Base-by-base conservation (phyloP, 2,113 vertebrate genomes). In the Apteryx mantelli region DNA sequence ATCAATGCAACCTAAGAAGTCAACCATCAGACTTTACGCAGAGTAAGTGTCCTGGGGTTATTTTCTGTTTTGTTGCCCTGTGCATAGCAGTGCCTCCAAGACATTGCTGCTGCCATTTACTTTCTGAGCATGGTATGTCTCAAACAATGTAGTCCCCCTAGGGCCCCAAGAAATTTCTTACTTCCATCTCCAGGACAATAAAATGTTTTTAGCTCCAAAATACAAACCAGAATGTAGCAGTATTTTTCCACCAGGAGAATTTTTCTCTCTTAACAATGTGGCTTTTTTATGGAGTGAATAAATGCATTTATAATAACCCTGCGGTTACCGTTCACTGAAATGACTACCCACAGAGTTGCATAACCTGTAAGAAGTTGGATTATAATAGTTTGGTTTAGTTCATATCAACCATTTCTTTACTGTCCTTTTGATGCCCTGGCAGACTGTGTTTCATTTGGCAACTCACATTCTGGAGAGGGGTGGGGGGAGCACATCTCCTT, bases 231-330 rank as follows among this genome's bases (percentile, higher is more conserved):
- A 82, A 74, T 3, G 50, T 28, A 94, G 86, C 94, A 91, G 95
- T 97, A 94, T 60, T 97, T 97, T 97, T 97, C 96, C 96, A 97
- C 58, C 13, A 58, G 89, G 63, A 92, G 81, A 85, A 64, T 91
- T 93, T 60, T 89, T 88, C 36, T 88, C 66, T 89, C 78, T 91
- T 92, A 81, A 89, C 93, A 89, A 17, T 81, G 75, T 88, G 61
- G 36, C n/a, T 90, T 93, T 93, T 95, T 89, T 63, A 40, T 93
- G 85, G 44, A 92, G n/a, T 93, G 94, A 95, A 96, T 95, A 91
- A 95, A 95, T 97, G 46, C 91, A 97, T 97, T 97, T 96, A 77
- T 95, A 97, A 96, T 94, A 95, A 95, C 82, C 60, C 82, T 78
- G 46, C 3, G 79, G 73, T 71, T 95, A 32, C 89, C 61, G 84